phyloP scores from a whole-genome alignment of 2,888 invertebrate species.

The Lasioglossum leucozonium region DNA sequence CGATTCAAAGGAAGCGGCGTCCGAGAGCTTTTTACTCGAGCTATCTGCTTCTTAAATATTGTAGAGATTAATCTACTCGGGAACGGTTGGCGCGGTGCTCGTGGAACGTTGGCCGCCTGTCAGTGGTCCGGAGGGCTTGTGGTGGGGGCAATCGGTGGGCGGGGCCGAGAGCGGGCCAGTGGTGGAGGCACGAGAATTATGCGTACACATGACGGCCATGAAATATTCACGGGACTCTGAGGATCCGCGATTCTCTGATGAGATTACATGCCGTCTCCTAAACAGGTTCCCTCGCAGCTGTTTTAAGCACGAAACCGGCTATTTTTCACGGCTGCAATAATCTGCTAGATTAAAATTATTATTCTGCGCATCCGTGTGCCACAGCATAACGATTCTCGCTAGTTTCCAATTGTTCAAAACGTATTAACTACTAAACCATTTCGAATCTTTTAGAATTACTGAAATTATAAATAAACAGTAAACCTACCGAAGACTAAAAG shows the following conservation, averaged over 20 bases:
- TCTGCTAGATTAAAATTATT: background rate
- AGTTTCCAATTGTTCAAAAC: background rate
- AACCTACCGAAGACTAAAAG: too few species aligned
- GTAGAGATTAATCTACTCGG: slow-evolving; percentile 80
- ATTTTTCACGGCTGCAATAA: background rate
- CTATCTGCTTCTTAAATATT: slow-evolving; percentile 78
- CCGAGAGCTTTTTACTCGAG: slow-evolving; percentile 54
- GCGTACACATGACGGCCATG: slow-evolving; percentile 67
- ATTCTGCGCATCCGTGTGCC: background rate
- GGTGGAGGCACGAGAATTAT: slow-evolving; percentile 67
- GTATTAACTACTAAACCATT: too few species aligned
- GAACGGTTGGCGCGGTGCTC: slow-evolving; percentile 29
- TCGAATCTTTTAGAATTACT: background rate
- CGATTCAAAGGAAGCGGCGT: slow-evolving; percentile 51
- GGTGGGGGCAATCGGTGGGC: slow-evolving; percentile 54
- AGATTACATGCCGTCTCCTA: slow-evolving; percentile 30
- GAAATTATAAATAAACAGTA: too few species aligned
- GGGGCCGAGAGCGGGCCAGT: slow-evolving; percentile 17
- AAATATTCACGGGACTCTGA: slow-evolving; percentile 65
- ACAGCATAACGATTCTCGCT: background rate
- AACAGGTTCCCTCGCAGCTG: background rate
- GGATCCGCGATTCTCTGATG: slow-evolving; percentile 42
- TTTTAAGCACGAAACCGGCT: too few species aligned
- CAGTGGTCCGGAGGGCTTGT: slow-evolving; percentile 42
- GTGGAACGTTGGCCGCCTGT: slow-evolving; percentile 47